phyloP scores from a whole-genome alignment of 2,797 vertebrate genomes.

The Corythornis leucogaster region DNA sequence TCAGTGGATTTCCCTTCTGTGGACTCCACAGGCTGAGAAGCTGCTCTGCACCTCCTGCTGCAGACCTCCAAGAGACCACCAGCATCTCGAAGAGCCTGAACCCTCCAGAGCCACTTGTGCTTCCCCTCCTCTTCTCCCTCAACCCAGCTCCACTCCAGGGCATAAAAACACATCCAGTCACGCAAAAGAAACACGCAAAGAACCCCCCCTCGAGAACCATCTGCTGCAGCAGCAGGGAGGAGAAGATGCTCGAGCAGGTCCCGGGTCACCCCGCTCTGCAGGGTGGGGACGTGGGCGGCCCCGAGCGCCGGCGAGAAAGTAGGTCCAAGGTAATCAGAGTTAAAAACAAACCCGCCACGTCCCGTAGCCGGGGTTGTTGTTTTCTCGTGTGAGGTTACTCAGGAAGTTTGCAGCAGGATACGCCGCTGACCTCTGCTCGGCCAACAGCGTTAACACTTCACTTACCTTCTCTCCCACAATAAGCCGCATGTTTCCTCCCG shows the following conservation, averaged over 20 bases:
- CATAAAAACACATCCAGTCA: background rate
- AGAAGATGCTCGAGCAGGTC: background rate
- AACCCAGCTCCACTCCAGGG: background rate
- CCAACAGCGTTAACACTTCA: constrained; percentile 83
- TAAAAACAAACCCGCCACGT: constrained; percentile 67
- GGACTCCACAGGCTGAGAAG: accelerated
- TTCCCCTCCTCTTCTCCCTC: background rate
- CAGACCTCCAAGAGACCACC: background rate
- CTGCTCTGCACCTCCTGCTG: background rate
- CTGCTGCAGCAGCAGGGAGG: background rate
- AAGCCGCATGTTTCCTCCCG: constrained; percentile 76
- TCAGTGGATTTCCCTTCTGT: background rate
- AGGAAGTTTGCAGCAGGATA: constrained; percentile 84
- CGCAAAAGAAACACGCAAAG: background rate
- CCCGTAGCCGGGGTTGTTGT: constrained; percentile 66
- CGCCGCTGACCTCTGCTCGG: constrained; percentile 73
- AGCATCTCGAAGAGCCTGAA: background rate
- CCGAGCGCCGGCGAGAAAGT: background rate
- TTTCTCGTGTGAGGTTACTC: constrained; percentile 75
- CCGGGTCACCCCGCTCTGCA: background rate
- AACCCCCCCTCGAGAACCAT: background rate
- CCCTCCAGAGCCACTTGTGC: background rate
- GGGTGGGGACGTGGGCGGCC: background rate
- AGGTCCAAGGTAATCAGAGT: constrained; percentile 60
- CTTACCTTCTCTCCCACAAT: constrained; percentile 82